Conservation (phyloP, 1,140 invertebrate species). For the Octopus sinensis region DNA sequence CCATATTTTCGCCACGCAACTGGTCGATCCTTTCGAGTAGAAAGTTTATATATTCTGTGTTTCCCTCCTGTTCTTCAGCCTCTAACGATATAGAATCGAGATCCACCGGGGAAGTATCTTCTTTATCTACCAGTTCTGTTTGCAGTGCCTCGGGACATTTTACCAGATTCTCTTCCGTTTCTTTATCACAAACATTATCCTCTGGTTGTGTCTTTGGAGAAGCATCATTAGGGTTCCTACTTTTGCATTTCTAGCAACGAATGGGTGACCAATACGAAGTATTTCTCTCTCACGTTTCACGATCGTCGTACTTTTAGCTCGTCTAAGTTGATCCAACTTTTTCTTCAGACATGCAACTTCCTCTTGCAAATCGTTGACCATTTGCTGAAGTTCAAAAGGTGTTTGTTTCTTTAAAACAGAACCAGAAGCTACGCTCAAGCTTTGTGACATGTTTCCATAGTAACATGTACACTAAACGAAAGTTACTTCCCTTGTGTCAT, state of each 20-base stretch:
- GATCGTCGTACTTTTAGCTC: constrained; percentile 53
- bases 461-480: too few relatives aligned
- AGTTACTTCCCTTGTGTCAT: too few relatives aligned
- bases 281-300: constrained; percentile 51
- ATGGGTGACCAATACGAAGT: constrained; percentile 34
- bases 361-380: constrained; percentile 39
- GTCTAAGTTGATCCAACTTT: constrained; percentile 51
- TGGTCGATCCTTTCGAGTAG: constrained; percentile 23
- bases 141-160: too few relatives aligned
- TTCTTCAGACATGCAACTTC: constrained; percentile 46
- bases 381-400: neutral
- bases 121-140: too few relatives aligned
- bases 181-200: too few relatives aligned
- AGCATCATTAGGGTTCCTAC: too few relatives aligned
- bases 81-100: too few relatives aligned
- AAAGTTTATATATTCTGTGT: constrained; percentile 28
- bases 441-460: too few relatives aligned
- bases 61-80: constrained; percentile 34
- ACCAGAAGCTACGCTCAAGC: too few relatives aligned
- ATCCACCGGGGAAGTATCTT: too few relatives aligned
- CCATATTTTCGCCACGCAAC: constrained; percentile 36
- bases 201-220: neutral
- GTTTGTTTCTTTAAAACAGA: neutral
- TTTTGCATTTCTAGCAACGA: too few relatives aligned
- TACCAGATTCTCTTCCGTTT: too few relatives aligned